phyloP scores from a whole-genome alignment of 2,797 vertebrate genomes.

The Lates japonicus region DNA sequence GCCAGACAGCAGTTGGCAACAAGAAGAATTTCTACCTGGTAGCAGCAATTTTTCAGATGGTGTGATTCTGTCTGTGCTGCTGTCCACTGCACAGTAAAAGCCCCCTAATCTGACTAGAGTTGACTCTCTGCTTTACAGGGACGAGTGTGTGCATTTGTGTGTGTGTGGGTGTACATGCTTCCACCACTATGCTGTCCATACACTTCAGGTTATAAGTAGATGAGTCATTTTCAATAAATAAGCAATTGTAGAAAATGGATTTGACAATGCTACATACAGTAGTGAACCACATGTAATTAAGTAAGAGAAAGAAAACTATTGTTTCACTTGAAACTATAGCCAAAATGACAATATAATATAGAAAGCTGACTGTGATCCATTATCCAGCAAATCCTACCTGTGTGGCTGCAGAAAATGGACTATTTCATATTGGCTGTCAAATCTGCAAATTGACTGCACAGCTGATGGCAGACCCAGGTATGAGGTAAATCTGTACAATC shows the following conservation, averaged over 20 bases:
- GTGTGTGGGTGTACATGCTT: neutral
- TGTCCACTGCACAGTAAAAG: slow-evolving; percentile 14
- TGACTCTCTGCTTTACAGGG: slow-evolving; percentile 42
- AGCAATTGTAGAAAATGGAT: neutral
- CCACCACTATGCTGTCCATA: neutral
- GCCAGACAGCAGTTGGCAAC: slow-evolving; percentile 1
- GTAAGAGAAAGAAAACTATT: no score
- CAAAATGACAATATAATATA: neutral
- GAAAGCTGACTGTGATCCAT: neutral
- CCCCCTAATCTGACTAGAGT: slow-evolving; percentile 34
- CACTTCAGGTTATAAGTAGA: neutral
- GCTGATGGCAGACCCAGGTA: slow-evolving; percentile 13
- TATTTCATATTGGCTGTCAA: neutral
- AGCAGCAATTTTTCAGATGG: slow-evolving; percentile 43
- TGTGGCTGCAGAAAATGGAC: neutral
- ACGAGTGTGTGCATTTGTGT: neutral
- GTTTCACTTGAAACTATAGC: no score
- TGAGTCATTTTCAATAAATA: neutral
- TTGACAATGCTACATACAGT: neutral
- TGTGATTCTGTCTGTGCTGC: slow-evolving; percentile 15
- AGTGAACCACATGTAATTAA: neutral
- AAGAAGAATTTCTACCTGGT: slow-evolving; percentile 25
- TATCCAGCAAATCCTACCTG: neutral
- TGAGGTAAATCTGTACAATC: neutral
- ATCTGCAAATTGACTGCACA: slow-evolving; percentile 4